phyloP scores from a whole-genome alignment of 2,113 vertebrate species.

The Prochilodus magdalenae region DNA sequence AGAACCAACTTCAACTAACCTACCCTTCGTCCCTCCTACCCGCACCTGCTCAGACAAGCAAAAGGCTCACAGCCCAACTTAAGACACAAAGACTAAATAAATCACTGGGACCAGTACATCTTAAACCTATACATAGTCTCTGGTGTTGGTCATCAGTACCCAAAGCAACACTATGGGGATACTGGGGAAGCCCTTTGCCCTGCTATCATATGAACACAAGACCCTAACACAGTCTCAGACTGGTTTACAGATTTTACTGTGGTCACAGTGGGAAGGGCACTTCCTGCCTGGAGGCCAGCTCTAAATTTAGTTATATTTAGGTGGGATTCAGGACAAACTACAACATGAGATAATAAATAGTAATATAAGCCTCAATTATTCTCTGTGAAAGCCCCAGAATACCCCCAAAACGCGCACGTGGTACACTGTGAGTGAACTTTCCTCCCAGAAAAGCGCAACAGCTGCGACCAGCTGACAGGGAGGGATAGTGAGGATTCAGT shows the following conservation, averaged over 20 bases:
- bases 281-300: conserved; percentile 17
- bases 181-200: neutral
- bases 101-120: neutral
- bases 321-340: neutral
- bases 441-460: neutral
- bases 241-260: neutral
- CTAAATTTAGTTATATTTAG: neutral
- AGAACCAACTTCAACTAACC: neutral
- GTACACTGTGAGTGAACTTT: neutral
- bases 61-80: neutral
- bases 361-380: too few relatives aligned
- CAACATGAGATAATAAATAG: neutral
- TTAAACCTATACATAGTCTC: neutral
- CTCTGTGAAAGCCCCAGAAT: neutral
- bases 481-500: neutral
- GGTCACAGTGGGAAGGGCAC: conserved; percentile 26
- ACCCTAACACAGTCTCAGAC: neutral
- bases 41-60: neutral
- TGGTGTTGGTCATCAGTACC: too few relatives aligned
- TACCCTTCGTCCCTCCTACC: neutral
- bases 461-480: neutral
- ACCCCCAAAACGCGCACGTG: neutral
- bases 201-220: neutral
- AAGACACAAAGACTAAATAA: neutral
- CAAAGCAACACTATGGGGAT: too few relatives aligned